phyloP scores from a whole-genome alignment of 2,797 vertebrate species.

The Peromyscus attwateri region DNA sequence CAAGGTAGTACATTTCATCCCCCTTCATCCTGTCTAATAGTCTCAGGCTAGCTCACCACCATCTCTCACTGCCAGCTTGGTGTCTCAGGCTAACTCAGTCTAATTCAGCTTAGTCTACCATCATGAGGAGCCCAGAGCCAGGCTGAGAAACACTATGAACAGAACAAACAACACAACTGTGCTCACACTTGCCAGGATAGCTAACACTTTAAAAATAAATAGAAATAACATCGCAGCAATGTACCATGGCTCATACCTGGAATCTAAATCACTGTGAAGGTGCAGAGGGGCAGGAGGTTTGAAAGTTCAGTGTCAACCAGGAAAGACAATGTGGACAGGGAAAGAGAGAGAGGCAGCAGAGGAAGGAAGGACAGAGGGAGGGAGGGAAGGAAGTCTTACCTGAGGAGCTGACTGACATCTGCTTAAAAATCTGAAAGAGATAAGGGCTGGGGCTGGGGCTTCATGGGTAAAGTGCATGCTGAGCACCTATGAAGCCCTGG shows the following conservation, averaged over 20 bases:
- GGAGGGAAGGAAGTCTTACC: not conserved
- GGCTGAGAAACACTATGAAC: not conserved
- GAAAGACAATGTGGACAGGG: not conserved
- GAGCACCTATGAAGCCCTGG: not conserved
- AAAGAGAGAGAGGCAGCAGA: not conserved
- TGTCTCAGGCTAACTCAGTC: not conserved
- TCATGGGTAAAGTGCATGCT: no score
- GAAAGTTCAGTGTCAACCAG: not conserved
- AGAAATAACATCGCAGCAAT: not conserved
- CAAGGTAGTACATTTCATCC: slow-evolving; percentile 17
- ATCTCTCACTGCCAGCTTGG: not conserved
- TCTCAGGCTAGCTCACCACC: not conserved
- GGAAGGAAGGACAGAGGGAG: not conserved
- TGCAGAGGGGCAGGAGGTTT: no score
- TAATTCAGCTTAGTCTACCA: not conserved
- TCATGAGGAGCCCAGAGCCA: not conserved
- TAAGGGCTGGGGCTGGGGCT: not conserved
- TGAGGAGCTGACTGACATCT: not conserved
- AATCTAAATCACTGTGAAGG: not conserved
- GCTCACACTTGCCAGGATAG: not conserved
- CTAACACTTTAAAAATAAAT: not conserved
- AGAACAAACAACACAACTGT: not conserved
- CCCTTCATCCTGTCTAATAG: not conserved
- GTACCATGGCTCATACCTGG: no score
- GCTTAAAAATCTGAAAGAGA: not conserved